Percentiles rank a stretch among this genome's conserved stretches.
phyloP scores from a whole-genome alignment of 2,113 vertebrate species.

The Cynocephalus volans region DNA sequence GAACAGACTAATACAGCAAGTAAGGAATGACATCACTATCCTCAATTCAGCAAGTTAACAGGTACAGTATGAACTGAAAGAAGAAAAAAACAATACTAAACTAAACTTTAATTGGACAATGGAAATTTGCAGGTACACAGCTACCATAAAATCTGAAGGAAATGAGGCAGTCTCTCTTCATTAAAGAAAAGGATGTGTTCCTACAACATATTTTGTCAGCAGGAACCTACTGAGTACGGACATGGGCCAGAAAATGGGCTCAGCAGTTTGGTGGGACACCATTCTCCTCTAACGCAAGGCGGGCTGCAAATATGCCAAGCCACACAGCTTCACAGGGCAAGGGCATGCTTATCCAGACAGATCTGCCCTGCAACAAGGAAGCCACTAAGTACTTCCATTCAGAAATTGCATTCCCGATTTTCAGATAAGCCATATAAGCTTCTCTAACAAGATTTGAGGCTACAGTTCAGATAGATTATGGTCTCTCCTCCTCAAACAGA shows the following conservation, averaged over 20 bases:
- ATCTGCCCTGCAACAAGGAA: neutral
- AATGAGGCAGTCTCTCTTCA: neutral
- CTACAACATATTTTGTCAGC: neutral
- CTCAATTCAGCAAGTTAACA: slow-evolving; percentile 3
- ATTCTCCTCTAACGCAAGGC: neutral
- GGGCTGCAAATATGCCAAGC: neutral
- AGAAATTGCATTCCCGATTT: slow-evolving; percentile 7
- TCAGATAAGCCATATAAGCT: neutral
- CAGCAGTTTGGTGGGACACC: neutral
- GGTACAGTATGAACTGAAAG: neutral
- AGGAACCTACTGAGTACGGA: neutral
- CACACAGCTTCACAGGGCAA: neutral
- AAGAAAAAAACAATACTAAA: slow-evolving; percentile 25
- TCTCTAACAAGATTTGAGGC: neutral
- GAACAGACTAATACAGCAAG: too few relatives aligned
- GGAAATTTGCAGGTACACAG: neutral
- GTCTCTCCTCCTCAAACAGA: neutral
- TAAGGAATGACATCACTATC: neutral
- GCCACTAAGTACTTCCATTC: neutral
- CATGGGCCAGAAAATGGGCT: neutral
- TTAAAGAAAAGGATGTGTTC: neutral
- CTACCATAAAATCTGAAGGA: neutral
- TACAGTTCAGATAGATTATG: neutral
- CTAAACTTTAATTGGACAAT: neutral
- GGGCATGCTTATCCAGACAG: neutral